These are phyloP conservation scores for Meghimatium bilineatum DNA, from an alignment of 2,888 invertebrate genomes.

Conservation along the genomic window DNA sequence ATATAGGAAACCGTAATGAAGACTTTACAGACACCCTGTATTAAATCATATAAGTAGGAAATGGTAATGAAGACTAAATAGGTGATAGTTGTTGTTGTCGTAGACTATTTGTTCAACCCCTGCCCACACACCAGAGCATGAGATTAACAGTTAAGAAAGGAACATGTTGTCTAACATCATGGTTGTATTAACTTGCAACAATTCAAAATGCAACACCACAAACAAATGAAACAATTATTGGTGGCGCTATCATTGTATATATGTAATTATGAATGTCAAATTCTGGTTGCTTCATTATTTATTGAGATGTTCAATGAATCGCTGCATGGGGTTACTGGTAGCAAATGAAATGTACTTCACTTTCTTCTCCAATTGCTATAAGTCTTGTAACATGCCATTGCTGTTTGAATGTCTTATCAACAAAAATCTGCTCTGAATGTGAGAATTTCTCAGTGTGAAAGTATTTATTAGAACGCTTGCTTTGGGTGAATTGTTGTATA, in stretches of 20 bases:
- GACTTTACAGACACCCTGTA: too few relatives aligned
- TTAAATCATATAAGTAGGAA: too few relatives aligned
- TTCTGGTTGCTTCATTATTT: slow-evolving; percentile 1
- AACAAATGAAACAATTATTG: neutral
- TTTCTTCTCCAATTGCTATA: too few relatives aligned
- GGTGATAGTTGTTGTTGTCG: too few relatives aligned
- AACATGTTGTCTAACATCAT: too few relatives aligned
- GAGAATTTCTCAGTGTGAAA: neutral
- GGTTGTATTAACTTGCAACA: neutral
- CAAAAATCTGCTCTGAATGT: neutral
- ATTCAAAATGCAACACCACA: neutral
- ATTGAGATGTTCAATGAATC: neutral
- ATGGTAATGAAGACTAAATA: too few relatives aligned
- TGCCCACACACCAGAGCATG: too few relatives aligned
- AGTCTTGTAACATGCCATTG: neutral
- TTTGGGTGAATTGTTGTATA: neutral
- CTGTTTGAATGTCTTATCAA: neutral
- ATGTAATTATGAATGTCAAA: slow-evolving; percentile 12
- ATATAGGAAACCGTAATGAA: too few relatives aligned
- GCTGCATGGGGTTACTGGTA: neutral
- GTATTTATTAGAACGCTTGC: slow-evolving; percentile 27
- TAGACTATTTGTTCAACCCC: too few relatives aligned
- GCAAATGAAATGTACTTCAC: neutral
- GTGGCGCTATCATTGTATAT: neutral
- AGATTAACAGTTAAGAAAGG: too few relatives aligned